These are phyloP conservation scores for Leptinotarsa rubiginosa DNA, from an alignment of 2,888 invertebrate genomes.

Conservation along the genomic window DNA sequence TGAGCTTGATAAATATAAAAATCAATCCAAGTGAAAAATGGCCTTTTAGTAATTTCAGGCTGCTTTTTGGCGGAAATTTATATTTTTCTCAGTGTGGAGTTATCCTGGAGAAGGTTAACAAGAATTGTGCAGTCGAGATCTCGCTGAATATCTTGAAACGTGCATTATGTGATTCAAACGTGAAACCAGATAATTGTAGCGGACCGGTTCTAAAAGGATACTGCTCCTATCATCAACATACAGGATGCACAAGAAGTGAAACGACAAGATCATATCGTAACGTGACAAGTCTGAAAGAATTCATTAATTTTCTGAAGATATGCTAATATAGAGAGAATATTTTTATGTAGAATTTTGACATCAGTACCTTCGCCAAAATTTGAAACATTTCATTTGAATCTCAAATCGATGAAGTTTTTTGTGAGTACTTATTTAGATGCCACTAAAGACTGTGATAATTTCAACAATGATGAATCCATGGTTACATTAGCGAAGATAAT, in stretches of 20 bases:
- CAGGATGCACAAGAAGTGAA: not conserved
- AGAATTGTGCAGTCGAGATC: conserved; percentile 30
- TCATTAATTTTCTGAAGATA: too few relatives aligned
- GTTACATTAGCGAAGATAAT: too few relatives aligned
- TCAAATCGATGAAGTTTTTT: too few relatives aligned
- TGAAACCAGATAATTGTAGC: conserved; percentile 34
- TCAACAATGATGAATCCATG: too few relatives aligned
- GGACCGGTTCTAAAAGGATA: conserved; percentile 29
- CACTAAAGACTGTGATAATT: too few relatives aligned
- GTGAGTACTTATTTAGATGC: too few relatives aligned
- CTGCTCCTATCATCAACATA: not conserved
- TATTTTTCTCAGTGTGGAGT: conserved; percentile 16
- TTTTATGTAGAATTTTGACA: not conserved
- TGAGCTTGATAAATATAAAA: too few relatives aligned
- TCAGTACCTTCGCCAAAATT: not conserved
- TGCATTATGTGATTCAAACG: conserved; percentile 44
- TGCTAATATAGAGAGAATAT: too few relatives aligned
- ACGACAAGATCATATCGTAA: too few relatives aligned
- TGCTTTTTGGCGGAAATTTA: not conserved
- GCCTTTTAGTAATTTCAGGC: too few relatives aligned
- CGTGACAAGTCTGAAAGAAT: too few relatives aligned
- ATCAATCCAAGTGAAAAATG: too few relatives aligned
- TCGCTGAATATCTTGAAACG: conserved; percentile 38
- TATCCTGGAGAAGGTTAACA: conserved; percentile 24
- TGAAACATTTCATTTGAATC: not conserved